These are phyloP conservation scores for Cirrhinus mrigala DNA, from an alignment of 2,797 vertebrate species.

Conservation along the genomic window DNA sequence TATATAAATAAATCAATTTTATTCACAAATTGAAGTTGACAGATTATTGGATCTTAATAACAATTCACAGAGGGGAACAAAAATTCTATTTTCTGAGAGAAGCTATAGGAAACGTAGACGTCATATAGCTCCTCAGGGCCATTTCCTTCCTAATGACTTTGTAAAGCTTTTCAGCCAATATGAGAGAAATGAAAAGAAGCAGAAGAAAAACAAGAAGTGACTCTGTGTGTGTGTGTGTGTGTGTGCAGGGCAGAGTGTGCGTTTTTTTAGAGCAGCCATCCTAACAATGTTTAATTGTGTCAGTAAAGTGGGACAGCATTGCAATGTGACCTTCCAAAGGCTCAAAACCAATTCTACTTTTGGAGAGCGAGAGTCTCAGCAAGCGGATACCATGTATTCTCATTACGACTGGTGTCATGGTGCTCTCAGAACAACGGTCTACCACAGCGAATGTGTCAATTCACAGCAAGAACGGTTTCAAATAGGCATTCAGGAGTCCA, in stretches of 20 bases:
- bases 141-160: constrained; percentile 71
- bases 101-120: constrained; percentile 51
- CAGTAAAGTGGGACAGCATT: constrained; percentile 77
- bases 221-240: constrained; percentile 1
- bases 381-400: constrained; percentile 51
- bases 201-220: background rate
- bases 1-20: background rate
- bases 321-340: constrained; percentile 75
- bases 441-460: constrained; percentile 9
- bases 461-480: constrained; percentile 39
- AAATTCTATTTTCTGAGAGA: constrained; percentile 31
- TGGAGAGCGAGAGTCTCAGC: constrained; percentile 58
- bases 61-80: constrained; percentile 54
- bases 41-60: constrained; percentile 68
- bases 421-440: constrained; percentile 22
- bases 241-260: constrained; percentile 9
- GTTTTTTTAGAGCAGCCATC: constrained; percentile 66
- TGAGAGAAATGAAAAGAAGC: constrained; percentile 56
- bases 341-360: constrained; percentile 68
- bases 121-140: constrained; percentile 65
- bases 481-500: constrained; percentile 33
- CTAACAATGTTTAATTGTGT: constrained; percentile 79
- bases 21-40: constrained; percentile 4
- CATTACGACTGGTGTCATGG: constrained; percentile 56
- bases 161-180: constrained; percentile 70